Percentiles rank a stretch among this genome's conserved stretches.
These are phyloP conservation scores for Drosophila mojavensis DNA, from an alignment of 1,140 invertebrate species.

Conservation along the genomic window DNA sequence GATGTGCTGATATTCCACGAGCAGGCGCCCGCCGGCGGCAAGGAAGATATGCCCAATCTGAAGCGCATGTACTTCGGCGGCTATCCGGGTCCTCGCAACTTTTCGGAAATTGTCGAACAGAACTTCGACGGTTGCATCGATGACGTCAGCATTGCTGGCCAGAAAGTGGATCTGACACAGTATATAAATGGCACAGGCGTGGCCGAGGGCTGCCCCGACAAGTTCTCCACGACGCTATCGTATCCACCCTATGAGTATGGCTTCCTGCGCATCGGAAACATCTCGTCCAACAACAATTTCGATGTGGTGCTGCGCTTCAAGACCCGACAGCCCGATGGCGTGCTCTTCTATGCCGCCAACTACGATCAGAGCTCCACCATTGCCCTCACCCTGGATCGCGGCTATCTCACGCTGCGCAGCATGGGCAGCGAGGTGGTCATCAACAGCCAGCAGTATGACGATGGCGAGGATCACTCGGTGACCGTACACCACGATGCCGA, in stretches of 20 bases:
- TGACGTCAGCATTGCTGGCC: slow-evolving; percentile 90
- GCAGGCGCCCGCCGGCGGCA: slow-evolving; percentile 77
- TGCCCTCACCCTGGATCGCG: slow-evolving; percentile 88
- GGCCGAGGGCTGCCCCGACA: slow-evolving; percentile 92
- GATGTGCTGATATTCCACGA: slow-evolving; percentile 84
- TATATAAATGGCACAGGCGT: slow-evolving; percentile 92
- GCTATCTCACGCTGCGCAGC: slow-evolving; percentile 89
- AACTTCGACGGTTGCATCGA: slow-evolving; percentile 98
- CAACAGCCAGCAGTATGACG: slow-evolving; percentile 89
- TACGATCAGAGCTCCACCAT: slow-evolving; percentile 87
- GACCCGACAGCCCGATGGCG: slow-evolving; percentile 89
- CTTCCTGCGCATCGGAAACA: slow-evolving; percentile 87
- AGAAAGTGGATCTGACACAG: slow-evolving; percentile 91
- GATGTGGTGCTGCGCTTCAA: slow-evolving; percentile 96
- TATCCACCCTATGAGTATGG: slow-evolving; percentile 86
- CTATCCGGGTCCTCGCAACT: slow-evolving; percentile 89
- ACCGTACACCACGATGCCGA: slow-evolving; percentile 90
- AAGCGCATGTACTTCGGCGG: slow-evolving; percentile 95
- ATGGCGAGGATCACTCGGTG: slow-evolving; percentile 96
- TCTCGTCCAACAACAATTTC: slow-evolving; percentile 86
- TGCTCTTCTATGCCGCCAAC: slow-evolving; percentile 91
- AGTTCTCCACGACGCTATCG: slow-evolving; percentile 83
- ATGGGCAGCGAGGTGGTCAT: slow-evolving; percentile 87
- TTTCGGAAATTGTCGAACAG: slow-evolving; percentile 87
- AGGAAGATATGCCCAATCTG: slow-evolving; percentile 85